Conservation (phyloP, 1,140 invertebrate species). For the Pseudomyrmex pallidus region DNA sequence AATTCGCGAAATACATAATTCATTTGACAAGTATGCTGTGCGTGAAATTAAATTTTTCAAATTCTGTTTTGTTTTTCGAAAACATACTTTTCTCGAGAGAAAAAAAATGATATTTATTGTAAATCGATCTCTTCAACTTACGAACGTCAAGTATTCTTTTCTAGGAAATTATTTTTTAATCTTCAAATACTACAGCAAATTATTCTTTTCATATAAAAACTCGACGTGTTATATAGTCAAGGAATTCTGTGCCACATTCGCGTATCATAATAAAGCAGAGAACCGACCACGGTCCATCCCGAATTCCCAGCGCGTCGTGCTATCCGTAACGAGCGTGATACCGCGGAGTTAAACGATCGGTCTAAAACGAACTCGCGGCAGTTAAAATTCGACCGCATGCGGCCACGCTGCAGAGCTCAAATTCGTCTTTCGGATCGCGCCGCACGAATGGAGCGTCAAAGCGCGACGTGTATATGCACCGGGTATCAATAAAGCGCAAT, state of each 20-base stretch:
- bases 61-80: no score
- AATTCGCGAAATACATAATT: not conserved
- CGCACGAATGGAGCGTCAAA: constrained; percentile 54
- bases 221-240: no score
- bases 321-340: constrained; percentile 27
- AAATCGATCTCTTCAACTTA: no score
- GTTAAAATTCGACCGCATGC: constrained; percentile 55
- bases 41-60: no score
- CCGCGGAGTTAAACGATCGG: constrained; percentile 38
- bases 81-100: no score
- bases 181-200: no score
- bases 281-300: constrained; percentile 12
- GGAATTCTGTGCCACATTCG: not conserved
- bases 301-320: constrained; percentile 26
- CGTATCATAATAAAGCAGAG: constrained; percentile 13
- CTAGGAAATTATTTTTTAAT: no score
- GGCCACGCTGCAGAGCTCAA: constrained; percentile 36
- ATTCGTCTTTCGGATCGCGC: constrained; percentile 54
- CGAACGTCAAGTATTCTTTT: not conserved
- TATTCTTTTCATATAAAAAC: no score
- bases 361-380: constrained; percentile 46
- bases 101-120: no score
- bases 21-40: no score
- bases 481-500: constrained; percentile 53
- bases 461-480: constrained; percentile 1